phyloP scores from a whole-genome alignment of 2,113 vertebrate species.

The Edolisoma coerulescens region DNA sequence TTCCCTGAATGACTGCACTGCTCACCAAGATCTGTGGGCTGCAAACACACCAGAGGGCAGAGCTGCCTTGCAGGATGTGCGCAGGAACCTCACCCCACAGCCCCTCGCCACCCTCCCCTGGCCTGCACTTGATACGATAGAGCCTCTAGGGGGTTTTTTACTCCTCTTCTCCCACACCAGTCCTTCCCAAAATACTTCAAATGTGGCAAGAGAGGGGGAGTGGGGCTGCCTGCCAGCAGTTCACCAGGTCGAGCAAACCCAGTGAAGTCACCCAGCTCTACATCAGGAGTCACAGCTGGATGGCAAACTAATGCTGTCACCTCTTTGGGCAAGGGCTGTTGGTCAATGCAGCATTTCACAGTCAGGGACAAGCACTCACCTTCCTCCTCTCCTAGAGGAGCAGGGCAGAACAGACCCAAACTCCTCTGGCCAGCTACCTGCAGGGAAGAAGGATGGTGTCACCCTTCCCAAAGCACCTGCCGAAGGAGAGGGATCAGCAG shows the following conservation, averaged over 20 bases:
- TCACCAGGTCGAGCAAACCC: fast-evolving
- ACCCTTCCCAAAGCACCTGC: neutral
- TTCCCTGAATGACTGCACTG: neutral
- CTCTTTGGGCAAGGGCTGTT: neutral
- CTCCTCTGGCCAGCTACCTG: neutral
- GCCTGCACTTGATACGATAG: fast-evolving
- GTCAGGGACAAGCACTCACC: neutral
- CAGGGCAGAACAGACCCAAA: neutral
- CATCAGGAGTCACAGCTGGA: neutral
- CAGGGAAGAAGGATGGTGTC: neutral
- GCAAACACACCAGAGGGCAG: neutral
- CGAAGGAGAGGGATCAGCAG: neutral
- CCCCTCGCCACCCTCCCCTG: neutral
- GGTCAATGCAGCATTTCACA: neutral
- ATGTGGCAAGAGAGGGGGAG: neutral
- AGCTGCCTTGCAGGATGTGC: neutral
- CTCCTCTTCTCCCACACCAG: neutral
- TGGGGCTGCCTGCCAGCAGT: neutral
- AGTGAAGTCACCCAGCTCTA: neutral
- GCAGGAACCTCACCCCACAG: neutral
- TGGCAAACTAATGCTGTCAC: neutral
- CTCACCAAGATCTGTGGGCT: fast-evolving
- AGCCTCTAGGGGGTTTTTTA: neutral
- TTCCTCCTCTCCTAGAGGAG: neutral
- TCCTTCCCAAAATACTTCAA: neutral